Conservation (phyloP, 2,888 invertebrate genomes). For the Volucella bombylans region DNA sequence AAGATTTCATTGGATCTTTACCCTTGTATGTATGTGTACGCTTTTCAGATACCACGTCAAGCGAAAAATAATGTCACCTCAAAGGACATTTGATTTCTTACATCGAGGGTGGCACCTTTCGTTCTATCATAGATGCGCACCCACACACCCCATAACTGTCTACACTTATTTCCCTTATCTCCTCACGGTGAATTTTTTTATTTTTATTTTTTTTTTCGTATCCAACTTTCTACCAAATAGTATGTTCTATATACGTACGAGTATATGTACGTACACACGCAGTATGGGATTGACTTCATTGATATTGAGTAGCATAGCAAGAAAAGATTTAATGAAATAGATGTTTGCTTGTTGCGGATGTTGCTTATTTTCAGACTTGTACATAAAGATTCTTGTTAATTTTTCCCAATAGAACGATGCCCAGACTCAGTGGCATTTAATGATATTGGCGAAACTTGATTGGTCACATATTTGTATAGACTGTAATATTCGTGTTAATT, state of each 20-base stretch:
- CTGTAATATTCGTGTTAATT: conserved; percentile 60
- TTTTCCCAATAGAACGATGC: conserved; percentile 11
- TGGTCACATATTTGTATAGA: conserved; percentile 65
- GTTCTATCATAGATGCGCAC: conserved; percentile 3
- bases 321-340: conserved; percentile 72
- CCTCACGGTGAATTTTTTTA: background rate
- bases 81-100: conserved; percentile 68
- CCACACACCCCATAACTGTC: background rate
- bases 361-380: conserved; percentile 29
- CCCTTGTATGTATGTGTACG: conserved; percentile 27
- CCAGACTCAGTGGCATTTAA: conserved; percentile 48
- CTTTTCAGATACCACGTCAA: conserved; percentile 52
- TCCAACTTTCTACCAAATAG: background rate
- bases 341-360: conserved; percentile 61
- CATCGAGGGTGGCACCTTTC: conserved; percentile 67
- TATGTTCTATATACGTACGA: conserved; percentile 16
- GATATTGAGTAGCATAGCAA: conserved; percentile 50
- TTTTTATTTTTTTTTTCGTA: no score
- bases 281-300: conserved; percentile 48
- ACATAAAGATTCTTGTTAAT: conserved; percentile 41
- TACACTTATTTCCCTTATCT: background rate
- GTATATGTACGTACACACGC: conserved; percentile 22
- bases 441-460: conserved; percentile 63
- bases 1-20: conserved; percentile 45
- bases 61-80: conserved; percentile 68